A percentile compares a stretch with the other conserved stretches of the same genome.
These are phyloP conservation scores for Scaptomyza pallida DNA, from an alignment of 1,140 invertebrate species.

Conservation along the genomic window DNA sequence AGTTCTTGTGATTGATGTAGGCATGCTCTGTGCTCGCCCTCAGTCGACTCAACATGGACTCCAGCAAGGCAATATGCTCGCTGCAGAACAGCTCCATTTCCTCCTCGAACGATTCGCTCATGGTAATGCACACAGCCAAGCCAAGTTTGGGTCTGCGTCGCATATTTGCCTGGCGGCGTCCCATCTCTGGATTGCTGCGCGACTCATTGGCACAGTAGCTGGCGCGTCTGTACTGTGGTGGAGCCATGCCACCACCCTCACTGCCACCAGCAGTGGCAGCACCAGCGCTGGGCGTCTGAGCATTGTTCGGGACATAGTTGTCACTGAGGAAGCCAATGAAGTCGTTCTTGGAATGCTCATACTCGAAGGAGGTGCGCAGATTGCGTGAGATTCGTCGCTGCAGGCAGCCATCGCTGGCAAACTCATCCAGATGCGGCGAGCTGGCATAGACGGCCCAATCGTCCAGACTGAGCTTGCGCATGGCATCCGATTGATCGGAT, in stretches of 20 bases:
- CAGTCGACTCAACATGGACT: slow-evolving; percentile 90
- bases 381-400: slow-evolving; percentile 82
- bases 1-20: slow-evolving; percentile 82
- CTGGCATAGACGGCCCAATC: slow-evolving; percentile 61
- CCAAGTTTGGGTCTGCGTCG: slow-evolving; percentile 85
- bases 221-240: slow-evolving; percentile 65
- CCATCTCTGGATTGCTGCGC: slow-evolving; percentile 81
- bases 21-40: slow-evolving; percentile 86
- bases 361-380: slow-evolving; percentile 82
- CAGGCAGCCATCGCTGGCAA: slow-evolving; percentile 76
- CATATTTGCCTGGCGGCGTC: slow-evolving; percentile 57
- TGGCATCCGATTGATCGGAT: slow-evolving; percentile 71
- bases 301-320: slow-evolving; percentile 42
- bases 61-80: slow-evolving; percentile 91
- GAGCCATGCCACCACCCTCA: slow-evolving; percentile 70
- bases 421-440: slow-evolving; percentile 65
- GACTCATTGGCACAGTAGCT: slow-evolving; percentile 78
- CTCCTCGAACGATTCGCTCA: slow-evolving; percentile 84
- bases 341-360: slow-evolving; percentile 80
- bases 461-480: slow-evolving; percentile 79
- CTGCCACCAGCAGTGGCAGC: slow-evolving; percentile 60
- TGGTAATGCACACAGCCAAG: slow-evolving; percentile 84
- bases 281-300: neutral
- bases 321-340: slow-evolving; percentile 82
- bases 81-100: slow-evolving; percentile 89